Evolutionary conservation across 1,140 invertebrate genomes (phyloP).

Genomic region (Lucilia cuprina): DNA sequence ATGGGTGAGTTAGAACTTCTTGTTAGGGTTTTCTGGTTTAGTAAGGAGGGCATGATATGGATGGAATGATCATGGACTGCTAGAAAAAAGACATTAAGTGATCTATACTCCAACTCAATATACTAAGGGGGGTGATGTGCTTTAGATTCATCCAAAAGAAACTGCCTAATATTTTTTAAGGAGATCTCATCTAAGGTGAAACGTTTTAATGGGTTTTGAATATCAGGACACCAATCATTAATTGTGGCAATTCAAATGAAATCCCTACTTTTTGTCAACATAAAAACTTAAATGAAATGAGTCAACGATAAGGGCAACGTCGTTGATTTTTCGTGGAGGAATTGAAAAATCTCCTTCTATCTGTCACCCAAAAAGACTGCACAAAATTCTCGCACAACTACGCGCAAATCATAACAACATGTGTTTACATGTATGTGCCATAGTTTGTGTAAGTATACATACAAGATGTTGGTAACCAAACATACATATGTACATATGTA

Average conservation of each 20-base stretch:
- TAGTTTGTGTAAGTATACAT: too few relatives aligned
- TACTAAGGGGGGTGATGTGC: too few relatives aligned
- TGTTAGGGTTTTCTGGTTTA: not conserved
- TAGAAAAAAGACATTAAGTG: too few relatives aligned
- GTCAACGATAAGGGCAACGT: not conserved
- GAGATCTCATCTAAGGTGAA: too few relatives aligned
- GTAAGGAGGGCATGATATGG: not conserved
- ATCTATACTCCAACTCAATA: too few relatives aligned
- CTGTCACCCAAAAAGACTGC: not conserved
- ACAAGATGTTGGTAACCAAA: too few relatives aligned
- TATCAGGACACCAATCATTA: too few relatives aligned
- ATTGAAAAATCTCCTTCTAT: not conserved
- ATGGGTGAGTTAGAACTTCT: not conserved
- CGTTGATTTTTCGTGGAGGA: not conserved
- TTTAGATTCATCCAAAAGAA: too few relatives aligned
- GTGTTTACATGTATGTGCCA: too few relatives aligned
- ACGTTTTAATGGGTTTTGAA: too few relatives aligned
- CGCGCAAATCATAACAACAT: not conserved
- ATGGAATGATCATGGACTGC: not conserved
- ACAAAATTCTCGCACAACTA: not conserved
- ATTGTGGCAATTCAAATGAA: not conserved
- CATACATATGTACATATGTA: too few relatives aligned
- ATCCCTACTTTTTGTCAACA: not conserved
- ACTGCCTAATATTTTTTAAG: too few relatives aligned
- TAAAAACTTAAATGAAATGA: not conserved